These are phyloP conservation scores for Drosophila nigrodunni DNA, from an alignment of 1,140 invertebrate genomes.

Conservation along the genomic window DNA sequence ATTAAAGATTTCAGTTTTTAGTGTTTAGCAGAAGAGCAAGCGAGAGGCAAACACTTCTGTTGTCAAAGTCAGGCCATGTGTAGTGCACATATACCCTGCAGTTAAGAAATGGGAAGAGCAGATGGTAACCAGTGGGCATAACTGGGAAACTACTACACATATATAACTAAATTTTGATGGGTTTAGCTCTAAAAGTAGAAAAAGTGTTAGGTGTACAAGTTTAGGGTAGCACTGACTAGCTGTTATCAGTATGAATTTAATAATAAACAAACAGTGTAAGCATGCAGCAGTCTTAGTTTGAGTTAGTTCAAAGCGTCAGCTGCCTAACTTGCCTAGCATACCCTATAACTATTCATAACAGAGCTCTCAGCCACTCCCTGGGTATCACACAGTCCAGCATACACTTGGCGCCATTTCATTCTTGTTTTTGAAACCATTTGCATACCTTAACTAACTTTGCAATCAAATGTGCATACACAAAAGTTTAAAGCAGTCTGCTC, in stretches of 20 bases:
- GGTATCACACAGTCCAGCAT: neutral
- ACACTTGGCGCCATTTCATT: neutral
- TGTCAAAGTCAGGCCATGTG: conserved; percentile 7
- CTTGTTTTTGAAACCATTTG: neutral
- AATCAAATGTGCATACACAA: neutral
- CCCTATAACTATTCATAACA: neutral
- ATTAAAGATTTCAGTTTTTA: conserved; percentile 7
- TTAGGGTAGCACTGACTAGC: no score
- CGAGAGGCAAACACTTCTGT: neutral
- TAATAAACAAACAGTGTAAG: no score
- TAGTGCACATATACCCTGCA: conserved; percentile 1
- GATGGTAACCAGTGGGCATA: no score
- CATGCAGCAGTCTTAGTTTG: no score
- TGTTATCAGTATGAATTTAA: no score
- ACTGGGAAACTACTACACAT: no score
- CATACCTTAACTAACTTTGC: conserved; percentile 38
- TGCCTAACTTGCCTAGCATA: no score
- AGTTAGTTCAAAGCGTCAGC: no score
- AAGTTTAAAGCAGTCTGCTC: conserved; percentile 26
- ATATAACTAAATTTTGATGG: no score
- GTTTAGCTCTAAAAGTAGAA: no score
- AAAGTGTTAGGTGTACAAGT: no score
- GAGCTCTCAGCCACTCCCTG: neutral
- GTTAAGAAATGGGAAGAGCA: neutral
- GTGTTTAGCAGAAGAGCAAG: neutral